phyloP scores from a whole-genome alignment of 2,797 vertebrate genomes.

The Streptopelia turtur region DNA sequence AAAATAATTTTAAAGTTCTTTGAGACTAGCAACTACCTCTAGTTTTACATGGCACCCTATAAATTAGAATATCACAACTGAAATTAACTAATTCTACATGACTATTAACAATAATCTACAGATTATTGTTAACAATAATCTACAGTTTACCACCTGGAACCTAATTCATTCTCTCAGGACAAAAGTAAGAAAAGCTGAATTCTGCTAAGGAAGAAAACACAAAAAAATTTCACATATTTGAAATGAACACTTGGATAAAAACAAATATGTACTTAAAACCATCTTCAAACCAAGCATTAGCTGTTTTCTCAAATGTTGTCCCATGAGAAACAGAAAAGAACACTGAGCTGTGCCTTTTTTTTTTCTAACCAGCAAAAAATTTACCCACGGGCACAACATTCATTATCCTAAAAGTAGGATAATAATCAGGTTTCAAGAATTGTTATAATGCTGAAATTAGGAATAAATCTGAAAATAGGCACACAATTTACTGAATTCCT shows the following conservation, averaged over 20 bases:
- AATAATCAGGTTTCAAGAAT: neutral
- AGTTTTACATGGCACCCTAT: neutral
- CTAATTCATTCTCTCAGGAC: neutral
- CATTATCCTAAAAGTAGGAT: neutral
- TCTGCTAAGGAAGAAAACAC: neutral
- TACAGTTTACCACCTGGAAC: neutral
- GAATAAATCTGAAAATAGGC: neutral
- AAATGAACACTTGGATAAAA: neutral
- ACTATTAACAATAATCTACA: neutral
- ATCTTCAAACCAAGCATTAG: neutral
- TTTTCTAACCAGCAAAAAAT: neutral
- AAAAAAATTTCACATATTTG: neutral
- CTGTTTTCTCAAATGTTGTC: neutral
- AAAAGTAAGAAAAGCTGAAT: neutral
- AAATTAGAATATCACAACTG: neutral
- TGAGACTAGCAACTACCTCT: neutral
- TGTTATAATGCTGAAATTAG: neutral
- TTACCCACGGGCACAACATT: neutral
- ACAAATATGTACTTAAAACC: neutral
- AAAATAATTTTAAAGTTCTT: neutral
- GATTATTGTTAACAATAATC: neutral
- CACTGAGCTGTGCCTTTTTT: neutral
- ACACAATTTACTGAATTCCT: neutral
- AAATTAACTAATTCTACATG: neutral
- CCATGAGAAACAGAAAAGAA: neutral